A percentile compares a stretch with the other conserved stretches of the same genome.
phyloP scores from a whole-genome alignment of 2,113 vertebrate genomes.

The Hippocampus mohnikei region DNA sequence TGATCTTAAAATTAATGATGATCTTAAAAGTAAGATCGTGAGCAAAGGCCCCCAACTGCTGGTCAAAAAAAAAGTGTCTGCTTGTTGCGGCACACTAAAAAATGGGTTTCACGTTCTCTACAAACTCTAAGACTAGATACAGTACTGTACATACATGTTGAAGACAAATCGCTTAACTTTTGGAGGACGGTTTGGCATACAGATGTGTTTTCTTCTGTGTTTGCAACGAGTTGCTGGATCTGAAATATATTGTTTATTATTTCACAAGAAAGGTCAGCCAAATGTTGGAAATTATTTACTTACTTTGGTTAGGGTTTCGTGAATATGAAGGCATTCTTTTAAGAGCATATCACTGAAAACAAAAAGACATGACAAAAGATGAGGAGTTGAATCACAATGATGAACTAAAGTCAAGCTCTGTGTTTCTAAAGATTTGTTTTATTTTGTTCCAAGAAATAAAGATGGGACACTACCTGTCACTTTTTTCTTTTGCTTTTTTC shows the following conservation, averaged over 20 bases:
- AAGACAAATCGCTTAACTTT: slow-evolving; percentile 73
- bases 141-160: slow-evolving; percentile 83
- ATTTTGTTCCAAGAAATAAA: not conserved
- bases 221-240: slow-evolving; percentile 77
- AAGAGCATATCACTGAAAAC: slow-evolving; percentile 78
- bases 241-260: slow-evolving; percentile 49
- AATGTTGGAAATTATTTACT: slow-evolving; percentile 47
- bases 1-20: not conserved
- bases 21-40: not conserved
- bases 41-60: slow-evolving; percentile 46
- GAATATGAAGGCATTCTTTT: slow-evolving; percentile 72
- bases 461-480: slow-evolving; percentile 73
- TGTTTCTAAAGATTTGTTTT: not conserved
- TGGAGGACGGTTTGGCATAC: slow-evolving; percentile 71
- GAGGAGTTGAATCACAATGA: not conserved
- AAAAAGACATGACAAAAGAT: slow-evolving; percentile 1
- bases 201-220: slow-evolving; percentile 73
- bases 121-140: slow-evolving; percentile 13
- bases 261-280: not conserved
- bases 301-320: slow-evolving; percentile 79
- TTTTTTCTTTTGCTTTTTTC: slow-evolving; percentile 83
- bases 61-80: slow-evolving; percentile 3
- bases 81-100: not conserved
- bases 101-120: not conserved
- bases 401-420: not conserved